phyloP scores from a whole-genome alignment of 1,140 invertebrate species.

The Hylaeus volcanicus region DNA sequence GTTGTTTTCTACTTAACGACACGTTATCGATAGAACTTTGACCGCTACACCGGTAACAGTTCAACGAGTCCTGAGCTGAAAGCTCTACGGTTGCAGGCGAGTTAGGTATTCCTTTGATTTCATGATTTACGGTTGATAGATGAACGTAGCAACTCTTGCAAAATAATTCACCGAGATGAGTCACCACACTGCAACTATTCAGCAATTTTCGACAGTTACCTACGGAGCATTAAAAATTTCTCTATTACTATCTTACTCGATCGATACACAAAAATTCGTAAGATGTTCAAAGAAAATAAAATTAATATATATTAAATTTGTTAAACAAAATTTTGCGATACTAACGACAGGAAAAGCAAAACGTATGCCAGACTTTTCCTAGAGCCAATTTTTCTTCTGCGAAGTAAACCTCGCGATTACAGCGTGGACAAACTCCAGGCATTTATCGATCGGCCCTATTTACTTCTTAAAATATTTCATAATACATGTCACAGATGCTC shows the following conservation, averaged over 20 bases:
- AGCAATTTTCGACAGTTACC: constrained; percentile 74
- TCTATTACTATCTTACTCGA: neutral
- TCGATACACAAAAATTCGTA: neutral
- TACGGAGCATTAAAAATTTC: constrained; percentile 28
- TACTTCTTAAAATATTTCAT: neutral
- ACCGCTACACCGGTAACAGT: neutral
- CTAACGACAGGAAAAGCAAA: constrained; percentile 79
- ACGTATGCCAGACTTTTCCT: constrained; percentile 78
- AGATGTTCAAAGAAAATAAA: neutral
- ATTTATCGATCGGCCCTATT: constrained; percentile 52
- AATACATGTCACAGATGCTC: neutral
- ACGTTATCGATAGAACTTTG: constrained; percentile 33
- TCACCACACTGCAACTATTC: constrained; percentile 69
- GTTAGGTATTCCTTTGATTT: constrained; percentile 12
- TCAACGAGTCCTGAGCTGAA: constrained; percentile 31
- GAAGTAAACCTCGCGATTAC: constrained; percentile 75
- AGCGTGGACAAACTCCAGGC: constrained; percentile 74
- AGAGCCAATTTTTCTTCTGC: constrained; percentile 75
- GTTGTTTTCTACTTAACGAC: constrained; percentile 17
- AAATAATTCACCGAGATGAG: constrained; percentile 73
- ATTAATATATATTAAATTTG: neutral
- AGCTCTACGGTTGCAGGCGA: constrained; percentile 3
- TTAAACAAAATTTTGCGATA: constrained; percentile 16
- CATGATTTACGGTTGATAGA: constrained; percentile 11
- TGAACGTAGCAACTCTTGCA: constrained; percentile 70